Evolutionary conservation across 2,113 vertebrate species (phyloP).

Genomic region (Trematomus loennbergii): DNA sequence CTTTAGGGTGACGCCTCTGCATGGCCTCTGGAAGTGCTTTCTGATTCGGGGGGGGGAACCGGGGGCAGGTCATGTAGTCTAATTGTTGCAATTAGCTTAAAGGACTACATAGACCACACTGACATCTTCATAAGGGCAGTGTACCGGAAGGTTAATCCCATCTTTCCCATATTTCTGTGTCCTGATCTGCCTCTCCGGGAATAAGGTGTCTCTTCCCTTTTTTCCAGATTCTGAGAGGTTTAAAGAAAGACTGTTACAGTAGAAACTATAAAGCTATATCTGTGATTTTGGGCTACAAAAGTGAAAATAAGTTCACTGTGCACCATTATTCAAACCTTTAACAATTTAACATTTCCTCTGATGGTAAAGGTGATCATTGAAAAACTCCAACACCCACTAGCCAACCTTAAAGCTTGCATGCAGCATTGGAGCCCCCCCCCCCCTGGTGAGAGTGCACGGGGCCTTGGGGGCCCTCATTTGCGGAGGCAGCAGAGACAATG

Average conservation of each 20-base stretch:
- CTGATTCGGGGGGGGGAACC: constrained; percentile 52
- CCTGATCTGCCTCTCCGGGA: not conserved
- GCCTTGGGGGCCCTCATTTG: constrained; percentile 51
- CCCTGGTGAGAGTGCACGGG: constrained; percentile 42
- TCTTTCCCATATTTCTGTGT: no score
- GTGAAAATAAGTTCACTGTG: not conserved
- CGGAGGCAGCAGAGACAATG: constrained; percentile 69
- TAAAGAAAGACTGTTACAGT: not conserved
- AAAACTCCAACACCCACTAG: constrained; percentile 12
- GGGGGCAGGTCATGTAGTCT: constrained; percentile 53
- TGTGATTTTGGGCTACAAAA: not conserved
- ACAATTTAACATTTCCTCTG: not conserved
- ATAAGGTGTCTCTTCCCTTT: not conserved
- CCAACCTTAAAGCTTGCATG: constrained; percentile 31
- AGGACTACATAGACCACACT: constrained; percentile 23
- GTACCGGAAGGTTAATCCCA: not conserved
- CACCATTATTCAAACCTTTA: constrained; percentile 4
- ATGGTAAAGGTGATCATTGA: constrained; percentile 15
- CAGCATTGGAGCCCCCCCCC: constrained; percentile 12
- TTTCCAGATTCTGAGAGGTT: not conserved
- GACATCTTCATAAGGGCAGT: constrained; percentile 29
- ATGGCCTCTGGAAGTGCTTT: constrained; percentile 49
- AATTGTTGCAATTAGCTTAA: constrained; percentile 69
- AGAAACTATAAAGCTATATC: not conserved
- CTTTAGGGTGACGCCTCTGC: constrained; percentile 56